These are phyloP conservation scores for Poecile atricapillus DNA, from an alignment of 2,113 vertebrate genomes.

Conservation along the genomic window DNA sequence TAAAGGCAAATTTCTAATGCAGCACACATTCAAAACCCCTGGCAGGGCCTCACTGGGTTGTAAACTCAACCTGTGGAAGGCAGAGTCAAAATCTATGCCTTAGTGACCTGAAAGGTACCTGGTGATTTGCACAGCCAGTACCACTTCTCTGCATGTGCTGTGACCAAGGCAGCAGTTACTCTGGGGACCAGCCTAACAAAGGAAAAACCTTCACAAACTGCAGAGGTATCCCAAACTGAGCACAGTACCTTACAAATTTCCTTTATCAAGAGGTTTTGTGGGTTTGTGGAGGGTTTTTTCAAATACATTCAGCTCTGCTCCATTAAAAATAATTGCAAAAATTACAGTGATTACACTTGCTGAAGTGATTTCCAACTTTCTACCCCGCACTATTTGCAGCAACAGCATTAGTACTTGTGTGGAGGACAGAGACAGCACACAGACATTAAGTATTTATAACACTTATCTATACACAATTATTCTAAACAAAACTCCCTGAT, in stretches of 20 bases:
- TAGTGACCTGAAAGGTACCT: background rate
- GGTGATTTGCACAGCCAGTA: background rate
- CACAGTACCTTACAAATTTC: background rate
- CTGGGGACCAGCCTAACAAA: fast-evolving
- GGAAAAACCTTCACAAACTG: background rate
- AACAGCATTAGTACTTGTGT: background rate
- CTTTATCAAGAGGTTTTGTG: background rate
- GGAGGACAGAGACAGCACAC: background rate
- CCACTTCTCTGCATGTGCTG: background rate
- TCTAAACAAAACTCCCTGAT: background rate
- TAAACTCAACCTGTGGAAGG: background rate
- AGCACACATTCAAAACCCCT: background rate
- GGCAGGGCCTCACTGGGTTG: fast-evolving
- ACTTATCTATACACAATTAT: background rate
- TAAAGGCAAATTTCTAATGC: background rate
- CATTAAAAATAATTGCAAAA: background rate
- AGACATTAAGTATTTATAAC: background rate
- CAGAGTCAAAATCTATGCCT: background rate
- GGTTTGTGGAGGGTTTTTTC: background rate
- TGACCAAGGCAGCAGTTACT: background rate
- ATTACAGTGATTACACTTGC: background rate
- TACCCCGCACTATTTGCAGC: background rate
- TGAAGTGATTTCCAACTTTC: background rate
- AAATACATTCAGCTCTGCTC: background rate
- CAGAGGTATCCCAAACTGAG: background rate